phyloP scores from a whole-genome alignment of 2,888 invertebrate species.

The Esperia sulphurella region DNA sequence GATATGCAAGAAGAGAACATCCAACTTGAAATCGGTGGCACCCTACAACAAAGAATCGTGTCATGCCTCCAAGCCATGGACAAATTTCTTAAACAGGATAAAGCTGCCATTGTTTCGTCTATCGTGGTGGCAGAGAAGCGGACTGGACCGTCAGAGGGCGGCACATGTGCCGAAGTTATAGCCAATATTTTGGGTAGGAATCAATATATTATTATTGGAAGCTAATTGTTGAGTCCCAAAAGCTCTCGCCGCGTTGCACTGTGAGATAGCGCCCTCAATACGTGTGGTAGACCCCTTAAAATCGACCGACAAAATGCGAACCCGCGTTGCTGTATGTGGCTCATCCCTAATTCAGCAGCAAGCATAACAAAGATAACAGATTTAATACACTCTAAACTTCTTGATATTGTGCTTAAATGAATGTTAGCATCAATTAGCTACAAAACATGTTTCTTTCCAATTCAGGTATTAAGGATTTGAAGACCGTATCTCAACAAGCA shows the following conservation, averaged over 20 bases:
- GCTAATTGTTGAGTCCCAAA: no score
- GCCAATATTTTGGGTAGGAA: conserved; percentile 71
- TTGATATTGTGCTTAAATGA: no score
- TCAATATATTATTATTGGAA: neutral
- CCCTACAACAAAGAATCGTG: conserved; percentile 86
- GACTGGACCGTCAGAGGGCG: conserved; percentile 62
- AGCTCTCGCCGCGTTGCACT: no score
- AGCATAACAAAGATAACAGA: no score
- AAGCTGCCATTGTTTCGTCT: conserved; percentile 81
- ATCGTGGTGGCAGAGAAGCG: conserved; percentile 89
- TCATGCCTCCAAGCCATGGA: conserved; percentile 85
- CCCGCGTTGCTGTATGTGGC: no score
- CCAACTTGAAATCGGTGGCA: conserved; percentile 84
- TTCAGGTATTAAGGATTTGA: conserved; percentile 78
- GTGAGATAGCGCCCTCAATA: no score
- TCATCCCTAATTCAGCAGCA: no score
- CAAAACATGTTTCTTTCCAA: neutral
- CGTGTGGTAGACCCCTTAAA: no score
- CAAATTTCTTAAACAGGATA: conserved; percentile 80
- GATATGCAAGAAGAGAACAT: conserved; percentile 80
- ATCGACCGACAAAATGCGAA: no score
- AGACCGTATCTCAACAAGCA: conserved; percentile 78
- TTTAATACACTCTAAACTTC: no score
- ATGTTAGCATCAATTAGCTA: conserved; percentile 18
- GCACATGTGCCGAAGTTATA: conserved; percentile 82